Evolutionary conservation across 2,888 invertebrate genomes (phyloP), one percentile per base, ranked within the genome.

Genomic region (Metacarcinus magister): DNA sequence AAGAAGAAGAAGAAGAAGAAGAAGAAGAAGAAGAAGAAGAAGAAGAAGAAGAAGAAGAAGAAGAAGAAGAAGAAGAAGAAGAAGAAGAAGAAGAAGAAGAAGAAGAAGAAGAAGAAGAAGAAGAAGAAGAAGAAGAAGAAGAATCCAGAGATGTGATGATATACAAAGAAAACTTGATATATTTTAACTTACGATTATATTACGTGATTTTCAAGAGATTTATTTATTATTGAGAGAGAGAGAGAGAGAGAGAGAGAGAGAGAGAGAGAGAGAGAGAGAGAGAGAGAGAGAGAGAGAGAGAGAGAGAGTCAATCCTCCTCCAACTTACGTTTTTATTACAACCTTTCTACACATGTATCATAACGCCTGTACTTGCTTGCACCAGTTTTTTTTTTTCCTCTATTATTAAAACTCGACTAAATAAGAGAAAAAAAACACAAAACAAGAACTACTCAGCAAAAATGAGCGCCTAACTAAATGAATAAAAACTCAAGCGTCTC

Each of bases 221-320:
- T 13, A 48, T 13, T 48, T 13, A 0, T 2, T 0, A 0, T 4
- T 0, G 0, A 0, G 0, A 87, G 87, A 87, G n/a, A 87, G n/a
- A 23, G n/a, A 23, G n/a, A 87, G 87, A 87, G 87, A 87, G 87
- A 87, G 87, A 87, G n/a, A 87, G n/a, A 87, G n/a, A 87, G n/a
- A 87, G n/a, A 87, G 19, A 87, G n/a, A 87, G 19, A 23, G n/a
- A 23, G 19, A 87, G n/a, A 87, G 19, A 87, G n/a, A 87, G 10
- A 10, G n/a, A 87, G 19, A 23, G n/a, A 23, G 19, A 87, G n/a
- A 87, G 19, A 87, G n/a, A 87, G 10, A 10, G 87, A 23, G 82
- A 82, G 82, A 82, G 82, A 82, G 82, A 82, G 32, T 39, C 39
- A 39, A 82, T 48, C 48, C 48, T 48, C 48, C 48, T 48, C 48